Conservation (phyloP, 2,797 vertebrate species). For the Alosa sapidissima region DNA sequence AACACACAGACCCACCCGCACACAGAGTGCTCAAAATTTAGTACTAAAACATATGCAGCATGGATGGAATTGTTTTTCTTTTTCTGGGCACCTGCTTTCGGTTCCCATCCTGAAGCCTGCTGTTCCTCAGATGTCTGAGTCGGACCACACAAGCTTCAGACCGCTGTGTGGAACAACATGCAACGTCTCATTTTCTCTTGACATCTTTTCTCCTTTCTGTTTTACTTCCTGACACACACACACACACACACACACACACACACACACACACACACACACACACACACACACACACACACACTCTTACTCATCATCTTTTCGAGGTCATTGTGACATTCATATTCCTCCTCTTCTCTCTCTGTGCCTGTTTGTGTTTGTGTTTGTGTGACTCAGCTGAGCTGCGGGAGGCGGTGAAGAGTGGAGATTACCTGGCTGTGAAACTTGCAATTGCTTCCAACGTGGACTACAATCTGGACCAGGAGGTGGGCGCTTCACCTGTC, state of each 20-base stretch:
- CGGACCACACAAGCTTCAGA: not conserved
- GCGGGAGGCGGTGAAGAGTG: constrained; percentile 94
- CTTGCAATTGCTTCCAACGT: constrained; percentile 91
- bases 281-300: not conserved
- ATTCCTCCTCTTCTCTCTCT: not conserved
- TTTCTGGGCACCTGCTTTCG: not conserved
- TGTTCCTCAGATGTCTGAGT: not conserved
- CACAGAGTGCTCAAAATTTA: not conserved
- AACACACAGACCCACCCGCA: not conserved
- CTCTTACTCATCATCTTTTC: not conserved
- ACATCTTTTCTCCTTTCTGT: not conserved
- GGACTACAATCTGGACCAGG: constrained; percentile 95
- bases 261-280: not conserved
- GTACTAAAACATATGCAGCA: not conserved
- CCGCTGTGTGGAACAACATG: not conserved
- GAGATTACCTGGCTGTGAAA: constrained; percentile 93
- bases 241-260: not conserved
- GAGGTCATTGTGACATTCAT: not conserved
- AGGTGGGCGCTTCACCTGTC: constrained; percentile 72
- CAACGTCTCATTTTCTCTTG: not conserved
- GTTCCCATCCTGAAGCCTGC: not conserved
- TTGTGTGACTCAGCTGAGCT: constrained; percentile 74
- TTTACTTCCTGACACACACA: not conserved
- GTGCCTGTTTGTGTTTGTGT: not conserved
- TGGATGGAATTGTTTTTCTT: not conserved